A percentile compares a stretch with the other conserved stretches of the same genome.
Evolutionary conservation across 1,140 invertebrate species (phyloP).

Genomic region (Schlechtendalia chinensis): DNA sequence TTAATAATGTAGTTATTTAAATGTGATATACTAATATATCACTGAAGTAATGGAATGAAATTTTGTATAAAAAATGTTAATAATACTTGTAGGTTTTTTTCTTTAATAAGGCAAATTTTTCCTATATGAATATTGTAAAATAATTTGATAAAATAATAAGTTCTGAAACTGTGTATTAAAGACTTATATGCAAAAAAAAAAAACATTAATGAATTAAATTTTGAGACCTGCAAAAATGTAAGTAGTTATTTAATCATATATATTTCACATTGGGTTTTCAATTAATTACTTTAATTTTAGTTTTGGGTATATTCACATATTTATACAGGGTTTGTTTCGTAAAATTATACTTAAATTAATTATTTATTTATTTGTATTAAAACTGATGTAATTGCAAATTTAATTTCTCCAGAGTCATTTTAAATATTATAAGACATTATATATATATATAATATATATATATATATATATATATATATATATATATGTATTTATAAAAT

Average conservation of each 20-base stretch:
- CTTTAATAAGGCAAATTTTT: not conserved
- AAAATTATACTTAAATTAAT: slow-evolving; percentile 12
- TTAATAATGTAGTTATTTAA: slow-evolving; percentile 1
- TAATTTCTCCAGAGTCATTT: not conserved
- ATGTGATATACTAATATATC: slow-evolving; percentile 3
- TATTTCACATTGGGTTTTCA: slow-evolving; percentile 14
- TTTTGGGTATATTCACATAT: slow-evolving; percentile 30
- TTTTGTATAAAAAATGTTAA: not conserved
- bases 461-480: no score
- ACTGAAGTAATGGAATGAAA: not conserved
- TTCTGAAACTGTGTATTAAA: not conserved
- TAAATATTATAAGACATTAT: not conserved
- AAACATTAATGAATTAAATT: not conserved
- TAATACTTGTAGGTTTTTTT: slow-evolving; percentile 9
- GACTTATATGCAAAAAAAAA: not conserved
- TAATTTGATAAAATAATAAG: not conserved
- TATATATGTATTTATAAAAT: not conserved
- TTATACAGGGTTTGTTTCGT: slow-evolving; percentile 30
- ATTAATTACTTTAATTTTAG: not conserved
- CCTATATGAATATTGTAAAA: not conserved
- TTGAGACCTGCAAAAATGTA: not conserved
- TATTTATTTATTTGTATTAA: slow-evolving; percentile 7
- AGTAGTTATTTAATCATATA: not conserved
- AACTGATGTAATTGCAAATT: not conserved
- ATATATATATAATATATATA: no score